Evolutionary conservation across 2,888 invertebrate genomes (phyloP), one percentile per base, ranked within the genome.

Genomic region (Trypoxylon attenuatum): DNA sequence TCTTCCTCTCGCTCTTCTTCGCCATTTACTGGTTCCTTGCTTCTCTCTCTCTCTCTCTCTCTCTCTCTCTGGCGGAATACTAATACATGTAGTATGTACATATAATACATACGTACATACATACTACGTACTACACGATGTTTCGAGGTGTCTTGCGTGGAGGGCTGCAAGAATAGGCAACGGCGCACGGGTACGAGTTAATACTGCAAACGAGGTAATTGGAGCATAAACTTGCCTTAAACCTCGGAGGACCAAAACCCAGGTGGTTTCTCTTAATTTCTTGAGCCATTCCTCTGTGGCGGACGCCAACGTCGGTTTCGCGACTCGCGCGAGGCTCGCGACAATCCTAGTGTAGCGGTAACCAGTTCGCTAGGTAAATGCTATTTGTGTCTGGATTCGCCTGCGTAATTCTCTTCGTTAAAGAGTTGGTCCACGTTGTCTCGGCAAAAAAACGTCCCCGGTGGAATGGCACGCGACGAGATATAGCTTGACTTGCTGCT

Each of bases 191-290:
- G 59, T 57, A 68, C 62, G 68, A 71, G 69, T 76, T 79, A 76
- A 80, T 81, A 68, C 75, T 75, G 78, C 75, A 81, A 84, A 83
- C 77, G 76, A 75, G 76, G 74, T 84, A 84, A 84, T 84, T 82
- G 82, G 79, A 78, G 79, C 82, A 78, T 82, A 79, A 84, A 83
- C 78, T 81, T 72, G 75, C 75, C 77, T 79, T 76, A 78, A 81
- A 83, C 76, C 77, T 72, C 67, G 61, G 59, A 73, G 69, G 70
- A 73, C 62, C 68, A 61, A 69, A 66, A 71, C 62, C 71, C 51
- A 65, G 70, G 71, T 53, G 64, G 64, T 72, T 56, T 38, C 62
- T 73, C 76, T 81, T 78, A 77, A 80, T 82, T 82, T 82, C 78
- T 74, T 63, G 58, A 66, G 66, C 62, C 65, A 77, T 78, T 73